Evolutionary conservation across 2,888 invertebrate genomes (phyloP).

Genomic region (Cephus spinipes): DNA sequence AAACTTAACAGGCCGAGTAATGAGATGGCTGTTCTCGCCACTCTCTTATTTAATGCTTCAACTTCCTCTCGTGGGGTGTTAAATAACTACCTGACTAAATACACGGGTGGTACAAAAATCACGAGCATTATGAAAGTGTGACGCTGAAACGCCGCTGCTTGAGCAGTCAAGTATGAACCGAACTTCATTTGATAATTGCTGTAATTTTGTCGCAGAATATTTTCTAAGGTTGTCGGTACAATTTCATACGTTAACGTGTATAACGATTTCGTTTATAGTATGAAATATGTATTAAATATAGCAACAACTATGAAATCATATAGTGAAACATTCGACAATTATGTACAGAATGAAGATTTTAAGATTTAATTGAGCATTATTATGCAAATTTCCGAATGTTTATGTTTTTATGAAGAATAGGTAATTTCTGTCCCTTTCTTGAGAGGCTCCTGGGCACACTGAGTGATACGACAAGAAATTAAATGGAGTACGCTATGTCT

Average conservation of each 20-base stretch:
- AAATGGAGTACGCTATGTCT: background rate
- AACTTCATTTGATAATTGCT: background rate
- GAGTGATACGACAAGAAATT: background rate
- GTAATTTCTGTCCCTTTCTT: background rate
- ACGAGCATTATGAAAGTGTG: background rate
- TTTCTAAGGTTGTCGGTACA: background rate
- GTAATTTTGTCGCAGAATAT: background rate
- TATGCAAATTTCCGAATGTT: no score
- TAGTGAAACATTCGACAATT: background rate
- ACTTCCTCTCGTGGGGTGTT: slow-evolving; percentile 15
- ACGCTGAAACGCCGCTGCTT: background rate
- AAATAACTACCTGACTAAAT: background rate
- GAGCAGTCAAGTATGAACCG: background rate
- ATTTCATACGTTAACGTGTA: background rate
- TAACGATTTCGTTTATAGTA: background rate
- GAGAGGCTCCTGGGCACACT: background rate
- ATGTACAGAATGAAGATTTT: background rate
- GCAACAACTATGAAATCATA: background rate
- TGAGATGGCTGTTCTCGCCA: slow-evolving; percentile 36
- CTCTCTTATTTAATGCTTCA: slow-evolving; percentile 44
- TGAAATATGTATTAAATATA: background rate
- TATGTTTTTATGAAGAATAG: background rate
- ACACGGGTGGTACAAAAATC: background rate
- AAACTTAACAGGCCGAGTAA: slow-evolving; percentile 58
- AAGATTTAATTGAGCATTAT: background rate